phyloP scores from a whole-genome alignment of 2,888 invertebrate species.

The Mechanitis mazaeus region DNA sequence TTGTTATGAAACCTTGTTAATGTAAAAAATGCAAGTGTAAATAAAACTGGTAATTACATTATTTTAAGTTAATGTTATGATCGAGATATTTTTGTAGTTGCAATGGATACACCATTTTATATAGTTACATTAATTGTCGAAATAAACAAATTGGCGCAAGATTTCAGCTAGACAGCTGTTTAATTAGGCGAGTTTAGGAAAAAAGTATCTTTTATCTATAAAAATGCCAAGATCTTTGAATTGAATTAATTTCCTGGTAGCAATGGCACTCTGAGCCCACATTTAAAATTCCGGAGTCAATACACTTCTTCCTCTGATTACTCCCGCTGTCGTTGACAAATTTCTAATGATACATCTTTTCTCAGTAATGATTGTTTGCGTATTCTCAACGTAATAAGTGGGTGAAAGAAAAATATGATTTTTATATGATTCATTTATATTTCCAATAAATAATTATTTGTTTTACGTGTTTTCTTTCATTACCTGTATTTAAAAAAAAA shows the following conservation, averaged over 20 bases:
- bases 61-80: too few relatives aligned
- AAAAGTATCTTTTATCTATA: too few relatives aligned
- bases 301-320: neutral
- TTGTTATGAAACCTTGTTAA: neutral
- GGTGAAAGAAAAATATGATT: neutral
- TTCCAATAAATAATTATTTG: conserved; percentile 5
- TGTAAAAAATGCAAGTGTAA: neutral
- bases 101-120: too few relatives aligned
- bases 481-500: neutral
- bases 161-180: too few relatives aligned
- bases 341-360: neutral
- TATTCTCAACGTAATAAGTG: neutral
- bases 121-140: too few relatives aligned
- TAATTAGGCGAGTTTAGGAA: too few relatives aligned
- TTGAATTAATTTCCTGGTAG: neutral
- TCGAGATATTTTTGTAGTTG: too few relatives aligned
- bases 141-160: too few relatives aligned
- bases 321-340: neutral
- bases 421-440: neutral
- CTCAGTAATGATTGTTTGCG: neutral
- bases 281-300: neutral
- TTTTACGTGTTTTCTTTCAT: neutral
- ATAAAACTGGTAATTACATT: too few relatives aligned
- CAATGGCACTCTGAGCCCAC: neutral
- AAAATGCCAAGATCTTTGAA: too few relatives aligned